phyloP scores from a whole-genome alignment of 2,113 vertebrate species.

The Baryphthengus martii region DNA sequence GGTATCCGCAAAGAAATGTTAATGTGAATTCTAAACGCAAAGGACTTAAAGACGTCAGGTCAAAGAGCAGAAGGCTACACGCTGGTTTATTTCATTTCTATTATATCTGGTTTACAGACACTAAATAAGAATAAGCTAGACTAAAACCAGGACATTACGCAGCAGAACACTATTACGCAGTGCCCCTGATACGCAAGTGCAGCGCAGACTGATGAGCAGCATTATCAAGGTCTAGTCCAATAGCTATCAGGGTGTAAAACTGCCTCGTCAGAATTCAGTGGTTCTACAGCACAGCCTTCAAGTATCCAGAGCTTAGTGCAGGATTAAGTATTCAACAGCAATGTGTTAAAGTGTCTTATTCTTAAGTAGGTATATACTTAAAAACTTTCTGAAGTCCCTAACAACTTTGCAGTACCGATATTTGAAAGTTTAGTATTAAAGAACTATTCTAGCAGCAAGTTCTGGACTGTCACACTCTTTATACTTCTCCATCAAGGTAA shows the following conservation, averaged over 20 bases:
- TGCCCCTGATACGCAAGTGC: neutral
- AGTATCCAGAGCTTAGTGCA: neutral
- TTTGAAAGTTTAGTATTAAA: neutral
- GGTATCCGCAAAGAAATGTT: neutral
- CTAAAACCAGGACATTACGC: neutral
- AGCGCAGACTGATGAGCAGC: neutral
- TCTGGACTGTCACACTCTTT: neutral
- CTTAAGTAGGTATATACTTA: neutral
- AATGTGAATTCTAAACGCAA: neutral
- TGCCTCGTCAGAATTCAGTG: neutral
- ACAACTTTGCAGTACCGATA: neutral
- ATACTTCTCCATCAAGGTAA: neutral
- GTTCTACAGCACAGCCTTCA: neutral
- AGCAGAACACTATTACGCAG: neutral
- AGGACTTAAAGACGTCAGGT: neutral
- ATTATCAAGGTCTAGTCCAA: neutral
- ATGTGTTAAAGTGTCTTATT: neutral
- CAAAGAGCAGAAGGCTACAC: neutral
- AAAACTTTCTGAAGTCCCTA: neutral
- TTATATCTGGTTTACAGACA: neutral
- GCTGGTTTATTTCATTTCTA: neutral
- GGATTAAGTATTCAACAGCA: neutral
- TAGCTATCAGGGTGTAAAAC: neutral
- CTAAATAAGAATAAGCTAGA: neutral
- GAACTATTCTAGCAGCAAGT: neutral